phyloP scores from a whole-genome alignment of 2,797 vertebrate species.

The Enteromius fasciolatus region DNA sequence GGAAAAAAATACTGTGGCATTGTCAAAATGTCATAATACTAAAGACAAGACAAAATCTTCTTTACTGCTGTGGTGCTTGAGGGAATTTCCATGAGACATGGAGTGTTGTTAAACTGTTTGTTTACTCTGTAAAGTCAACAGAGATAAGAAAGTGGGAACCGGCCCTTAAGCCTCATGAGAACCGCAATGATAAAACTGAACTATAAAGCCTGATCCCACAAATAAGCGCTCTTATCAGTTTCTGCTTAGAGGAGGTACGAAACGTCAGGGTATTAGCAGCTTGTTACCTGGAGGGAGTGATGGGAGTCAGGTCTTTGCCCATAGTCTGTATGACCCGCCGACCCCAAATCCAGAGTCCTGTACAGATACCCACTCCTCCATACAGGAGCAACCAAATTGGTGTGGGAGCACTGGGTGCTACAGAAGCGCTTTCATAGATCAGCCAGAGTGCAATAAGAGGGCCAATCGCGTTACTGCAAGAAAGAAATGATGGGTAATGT shows the following conservation, averaged over 20 bases:
- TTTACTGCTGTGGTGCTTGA: not conserved
- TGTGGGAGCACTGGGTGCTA: constrained; percentile 79
- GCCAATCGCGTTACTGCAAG: constrained; percentile 91
- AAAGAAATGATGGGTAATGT: constrained; percentile 11
- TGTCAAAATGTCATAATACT: constrained; percentile 29
- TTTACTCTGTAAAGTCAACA: constrained; percentile 33
- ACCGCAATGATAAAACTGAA: constrained; percentile 10
- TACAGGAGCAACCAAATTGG: constrained; percentile 96
- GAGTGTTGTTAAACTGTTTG: constrained; percentile 32
- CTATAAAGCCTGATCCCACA: constrained; percentile 6
- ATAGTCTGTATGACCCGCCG: constrained; percentile 95
- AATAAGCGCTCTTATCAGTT: constrained; percentile 12
- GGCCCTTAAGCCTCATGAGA: constrained; percentile 36
- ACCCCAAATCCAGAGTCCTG: constrained; percentile 95
- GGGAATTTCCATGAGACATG: constrained; percentile 18
- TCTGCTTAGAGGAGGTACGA: not conserved
- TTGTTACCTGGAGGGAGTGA: constrained; percentile 93
- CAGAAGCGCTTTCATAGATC: constrained; percentile 82
- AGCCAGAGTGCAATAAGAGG: constrained; percentile 92
- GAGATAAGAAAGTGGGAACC: constrained; percentile 42
- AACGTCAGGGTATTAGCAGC: not conserved
- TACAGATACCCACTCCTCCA: constrained; percentile 90
- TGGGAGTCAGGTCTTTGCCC: constrained; percentile 96
- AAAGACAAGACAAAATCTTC: constrained; percentile 33
- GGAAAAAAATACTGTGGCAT: not conserved